A percentile compares a stretch with the other conserved stretches of the same genome.
Evolutionary conservation across 2,888 invertebrate species (phyloP).

Genomic region (Polietes domitor): DNA sequence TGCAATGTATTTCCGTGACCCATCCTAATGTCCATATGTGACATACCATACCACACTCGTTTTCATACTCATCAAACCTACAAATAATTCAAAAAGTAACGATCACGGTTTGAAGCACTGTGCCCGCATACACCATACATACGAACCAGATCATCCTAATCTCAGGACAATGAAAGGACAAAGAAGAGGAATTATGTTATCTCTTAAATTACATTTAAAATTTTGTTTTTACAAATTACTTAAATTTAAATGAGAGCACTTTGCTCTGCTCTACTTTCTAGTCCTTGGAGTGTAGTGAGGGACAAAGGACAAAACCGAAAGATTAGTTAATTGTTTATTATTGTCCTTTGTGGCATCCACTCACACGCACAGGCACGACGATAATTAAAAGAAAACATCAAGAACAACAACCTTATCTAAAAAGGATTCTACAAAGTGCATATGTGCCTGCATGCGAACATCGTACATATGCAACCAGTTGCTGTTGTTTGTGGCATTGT

Average conservation of each 20-base stretch:
- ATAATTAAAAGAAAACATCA: not conserved
- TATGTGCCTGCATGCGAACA: no score
- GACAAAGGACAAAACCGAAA: slow-evolving; percentile 12
- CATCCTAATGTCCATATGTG: no score
- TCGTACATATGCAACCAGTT: slow-evolving; percentile 27
- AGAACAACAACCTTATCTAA: not conserved
- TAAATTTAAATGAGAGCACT: slow-evolving; percentile 48
- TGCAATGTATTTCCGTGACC: no score
- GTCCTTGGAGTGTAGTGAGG: not conserved
- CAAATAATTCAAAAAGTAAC: no score
- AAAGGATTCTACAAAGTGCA: slow-evolving; percentile 20
- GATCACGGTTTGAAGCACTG: slow-evolving; percentile 13
- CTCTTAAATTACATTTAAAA: not conserved
- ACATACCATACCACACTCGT: no score
- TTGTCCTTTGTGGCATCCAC: slow-evolving; percentile 24
- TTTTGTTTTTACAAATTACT: slow-evolving; percentile 42
- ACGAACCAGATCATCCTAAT: slow-evolving; percentile 35
- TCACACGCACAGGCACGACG: not conserved
- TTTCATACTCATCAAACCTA: no score
- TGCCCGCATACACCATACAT: not conserved
- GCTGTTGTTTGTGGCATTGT: not conserved
- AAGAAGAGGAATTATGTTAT: not conserved
- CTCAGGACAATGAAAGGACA: not conserved
- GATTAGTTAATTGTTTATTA: slow-evolving; percentile 51
- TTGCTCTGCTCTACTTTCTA: slow-evolving; percentile 3